Base-by-base conservation (phyloP, 2,888 invertebrate genomes). In the Orthosia incerta region DNA sequence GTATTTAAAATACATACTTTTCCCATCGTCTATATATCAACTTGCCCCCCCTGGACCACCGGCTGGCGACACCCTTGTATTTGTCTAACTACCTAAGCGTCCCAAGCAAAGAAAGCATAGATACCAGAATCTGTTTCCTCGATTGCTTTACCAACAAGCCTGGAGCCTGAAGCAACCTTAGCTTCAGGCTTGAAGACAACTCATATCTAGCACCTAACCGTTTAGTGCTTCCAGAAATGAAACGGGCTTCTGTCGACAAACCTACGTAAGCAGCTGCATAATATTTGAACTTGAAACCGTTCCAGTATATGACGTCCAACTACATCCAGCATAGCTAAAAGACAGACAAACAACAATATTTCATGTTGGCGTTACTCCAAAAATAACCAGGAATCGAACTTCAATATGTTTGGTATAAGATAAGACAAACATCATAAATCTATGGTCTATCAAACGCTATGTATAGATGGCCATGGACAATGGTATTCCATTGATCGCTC, bases 381-480 rank as follows among this genome's bases (percentile, higher is more conserved):
- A 67, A 65, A 66, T 59, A 82, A 69, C 12, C 4, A 60, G 13
- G 39, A 70, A 72, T 72, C 78, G 45, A 71, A 71, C 71, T 18
- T 63, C 76, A 67, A 71, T 53, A 71, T 64, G 50, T 46, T 65
- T 59, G 45, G 60, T 57, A 50, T n/a, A 55, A 82, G 53, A 51
- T 55, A 20, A 26, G 64, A 64, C 57, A 56, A 82, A 66, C 72
- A 71, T 51, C 59, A 63, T 71, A 76, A 64, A 80, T 51, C 18
- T 12, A 64, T 26, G 18, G 68, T 46, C 60, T 46, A 48, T 48
- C 26, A 31, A 20, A 61, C 12, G 20, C 62, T 80, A 72, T 63
- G 18, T 53, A 78, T 77, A 77, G 78, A 77, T 15, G 72, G 48
- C 82, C 82, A 13, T 77, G 82, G 62, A 46, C 48, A 16, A 69